These are phyloP conservation scores for Planiliza haematocheilus DNA, from an alignment of 2,113 vertebrate species.

Conservation along the genomic window DNA sequence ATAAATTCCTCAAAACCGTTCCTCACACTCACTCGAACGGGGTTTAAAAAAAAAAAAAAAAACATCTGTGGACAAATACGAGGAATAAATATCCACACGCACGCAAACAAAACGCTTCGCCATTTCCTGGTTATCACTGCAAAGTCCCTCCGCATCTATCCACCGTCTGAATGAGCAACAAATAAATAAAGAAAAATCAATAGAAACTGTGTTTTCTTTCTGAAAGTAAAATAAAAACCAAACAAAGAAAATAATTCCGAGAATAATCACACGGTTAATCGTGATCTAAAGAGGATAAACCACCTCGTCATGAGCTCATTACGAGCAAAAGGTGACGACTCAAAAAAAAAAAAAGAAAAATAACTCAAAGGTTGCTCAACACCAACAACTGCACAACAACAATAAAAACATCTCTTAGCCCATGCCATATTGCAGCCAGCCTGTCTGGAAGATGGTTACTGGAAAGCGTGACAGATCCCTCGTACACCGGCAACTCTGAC, in stretches of 20 bases:
- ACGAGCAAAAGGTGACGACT: slow-evolving; percentile 12
- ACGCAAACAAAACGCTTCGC: slow-evolving; percentile 18
- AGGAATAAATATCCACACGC: slow-evolving; percentile 31
- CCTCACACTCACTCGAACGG: slow-evolving; percentile 56
- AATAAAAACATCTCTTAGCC: slow-evolving; percentile 71
- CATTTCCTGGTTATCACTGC: slow-evolving; percentile 65
- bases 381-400: slow-evolving; percentile 68
- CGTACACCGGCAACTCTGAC: slow-evolving; percentile 56
- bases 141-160: slow-evolving; percentile 56
- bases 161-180: slow-evolving; percentile 65
- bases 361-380: slow-evolving; percentile 66
- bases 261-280: background rate
- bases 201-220: background rate
- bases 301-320: background rate
- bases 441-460: slow-evolving; percentile 11
- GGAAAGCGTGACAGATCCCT: slow-evolving; percentile 53
- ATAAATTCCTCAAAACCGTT: slow-evolving; percentile 34
- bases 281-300: background rate
- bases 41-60: slow-evolving; percentile 3
- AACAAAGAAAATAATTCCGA: slow-evolving; percentile 19
- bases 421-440: slow-evolving; percentile 67
- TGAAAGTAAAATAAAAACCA: slow-evolving; percentile 30
- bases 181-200: background rate
- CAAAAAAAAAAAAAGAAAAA: background rate
- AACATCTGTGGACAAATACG: background rate